Percentiles rank a stretch among this genome's conserved stretches.
These are phyloP conservation scores for Melanaphis sacchari DNA, from an alignment of 1,140 invertebrate genomes.

Conservation along the genomic window DNA sequence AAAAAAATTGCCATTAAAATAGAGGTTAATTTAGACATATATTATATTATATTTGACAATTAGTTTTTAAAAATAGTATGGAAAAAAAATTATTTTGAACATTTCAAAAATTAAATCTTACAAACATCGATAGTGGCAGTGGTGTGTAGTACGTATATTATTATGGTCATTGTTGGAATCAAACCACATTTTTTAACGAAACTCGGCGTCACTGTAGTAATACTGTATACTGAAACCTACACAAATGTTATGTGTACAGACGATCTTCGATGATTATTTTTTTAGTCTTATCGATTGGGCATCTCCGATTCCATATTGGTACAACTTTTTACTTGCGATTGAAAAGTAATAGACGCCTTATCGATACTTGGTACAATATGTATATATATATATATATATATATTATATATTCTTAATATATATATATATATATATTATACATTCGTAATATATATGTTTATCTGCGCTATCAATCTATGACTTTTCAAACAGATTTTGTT, in stretches of 20 bases:
- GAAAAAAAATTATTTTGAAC: neutral
- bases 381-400: neutral
- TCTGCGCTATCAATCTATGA: neutral
- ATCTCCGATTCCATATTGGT: neutral
- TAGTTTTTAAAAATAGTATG: too few species aligned
- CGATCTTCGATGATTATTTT: neutral
- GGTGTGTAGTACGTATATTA: neutral
- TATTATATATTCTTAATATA: too few species aligned
- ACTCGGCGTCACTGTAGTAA: constrained; percentile 6
- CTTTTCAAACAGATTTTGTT: neutral
- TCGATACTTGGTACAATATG: neutral
- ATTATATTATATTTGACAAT: too few species aligned
- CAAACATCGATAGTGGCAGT: neutral
- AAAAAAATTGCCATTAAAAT: neutral
- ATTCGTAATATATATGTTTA: neutral
- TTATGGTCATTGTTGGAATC: neutral
- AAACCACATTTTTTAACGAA: neutral
- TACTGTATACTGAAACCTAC: neutral
- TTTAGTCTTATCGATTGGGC: neutral
- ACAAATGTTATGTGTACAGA: neutral
- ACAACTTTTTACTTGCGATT: neutral
- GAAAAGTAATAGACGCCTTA: neutral
- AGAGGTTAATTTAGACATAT: neutral
- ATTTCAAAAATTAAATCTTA: neutral
- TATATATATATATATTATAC: neutral